phyloP scores from a whole-genome alignment of 2,113 vertebrate genomes.

The human (Homo sapiens) region DNA sequence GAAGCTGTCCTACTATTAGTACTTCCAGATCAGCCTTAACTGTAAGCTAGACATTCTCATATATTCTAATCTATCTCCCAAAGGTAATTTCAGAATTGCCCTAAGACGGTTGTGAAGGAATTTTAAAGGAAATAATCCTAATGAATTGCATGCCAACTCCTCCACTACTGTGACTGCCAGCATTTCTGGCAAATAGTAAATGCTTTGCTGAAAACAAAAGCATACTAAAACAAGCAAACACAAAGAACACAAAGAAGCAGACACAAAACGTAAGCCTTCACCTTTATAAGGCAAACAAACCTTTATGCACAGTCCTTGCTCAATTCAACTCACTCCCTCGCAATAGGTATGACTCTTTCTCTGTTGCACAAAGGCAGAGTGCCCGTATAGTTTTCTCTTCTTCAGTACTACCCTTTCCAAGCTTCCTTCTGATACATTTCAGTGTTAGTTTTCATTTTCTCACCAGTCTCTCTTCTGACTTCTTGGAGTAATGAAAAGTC shows the following conservation, averaged over 20 bases:
- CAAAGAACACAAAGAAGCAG: accelerated
- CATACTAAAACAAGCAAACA: accelerated
- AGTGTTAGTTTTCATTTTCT: background rate
- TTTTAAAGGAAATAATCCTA: accelerated
- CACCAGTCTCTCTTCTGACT: accelerated
- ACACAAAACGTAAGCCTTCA: accelerated
- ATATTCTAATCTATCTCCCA: accelerated
- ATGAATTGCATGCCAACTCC: accelerated
- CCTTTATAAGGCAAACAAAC: accelerated
- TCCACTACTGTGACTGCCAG: background rate
- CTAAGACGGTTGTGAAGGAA: accelerated
- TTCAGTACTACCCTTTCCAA: background rate
- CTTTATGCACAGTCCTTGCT: accelerated
- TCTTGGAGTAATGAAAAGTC: background rate
- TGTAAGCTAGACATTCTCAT: background rate
- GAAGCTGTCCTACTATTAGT: accelerated
- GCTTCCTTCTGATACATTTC: background rate
- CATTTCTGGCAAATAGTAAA: background rate
- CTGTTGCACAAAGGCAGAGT: accelerated
- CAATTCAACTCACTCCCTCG: accelerated
- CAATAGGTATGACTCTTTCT: accelerated
- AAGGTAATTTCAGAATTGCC: background rate
- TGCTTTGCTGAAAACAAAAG: background rate
- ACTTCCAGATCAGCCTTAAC: accelerated
- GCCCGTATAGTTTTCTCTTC: accelerated